A percentile compares a stretch with the other conserved stretches of the same genome.
Evolutionary conservation across 1,140 invertebrate genomes (phyloP).

Genomic region (Calephelis virginiensis): DNA sequence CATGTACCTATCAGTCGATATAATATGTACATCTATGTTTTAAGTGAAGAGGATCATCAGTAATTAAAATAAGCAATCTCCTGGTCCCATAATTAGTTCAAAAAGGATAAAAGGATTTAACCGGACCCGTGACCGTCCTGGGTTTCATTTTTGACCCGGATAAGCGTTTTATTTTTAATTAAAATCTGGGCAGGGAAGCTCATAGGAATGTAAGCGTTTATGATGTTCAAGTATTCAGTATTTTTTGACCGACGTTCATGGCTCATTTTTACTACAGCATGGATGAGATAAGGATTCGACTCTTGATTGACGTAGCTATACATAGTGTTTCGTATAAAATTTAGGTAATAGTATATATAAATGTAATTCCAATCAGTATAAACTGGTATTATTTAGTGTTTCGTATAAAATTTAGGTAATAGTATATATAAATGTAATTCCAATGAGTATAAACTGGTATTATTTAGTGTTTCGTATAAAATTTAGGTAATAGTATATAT

Average conservation of each 20-base stretch:
- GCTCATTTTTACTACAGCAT: too few species aligned
- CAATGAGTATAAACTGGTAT: too few species aligned
- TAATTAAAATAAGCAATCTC: constrained; percentile 9
- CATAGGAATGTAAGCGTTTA: constrained; percentile 2
- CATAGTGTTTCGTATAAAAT: too few species aligned
- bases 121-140: constrained; percentile 1
- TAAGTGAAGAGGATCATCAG: neutral
- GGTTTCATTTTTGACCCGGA: constrained; percentile 15
- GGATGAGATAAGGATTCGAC: too few species aligned
- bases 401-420: too few species aligned
- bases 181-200: neutral
- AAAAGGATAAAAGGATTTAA: constrained; percentile 8
- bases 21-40: neutral
- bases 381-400: too few species aligned
- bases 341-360: too few species aligned
- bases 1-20: neutral
- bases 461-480: too few species aligned
- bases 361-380: too few species aligned
- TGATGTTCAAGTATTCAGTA: neutral
- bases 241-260: neutral
- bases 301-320: too few species aligned
- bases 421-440: too few species aligned
- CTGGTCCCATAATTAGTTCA: constrained; percentile 11
- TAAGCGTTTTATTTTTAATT: constrained; percentile 16
- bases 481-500: too few species aligned